Conservation (phyloP, 23 tunicate genomes). For the Trididemnum nubilum region DNA sequence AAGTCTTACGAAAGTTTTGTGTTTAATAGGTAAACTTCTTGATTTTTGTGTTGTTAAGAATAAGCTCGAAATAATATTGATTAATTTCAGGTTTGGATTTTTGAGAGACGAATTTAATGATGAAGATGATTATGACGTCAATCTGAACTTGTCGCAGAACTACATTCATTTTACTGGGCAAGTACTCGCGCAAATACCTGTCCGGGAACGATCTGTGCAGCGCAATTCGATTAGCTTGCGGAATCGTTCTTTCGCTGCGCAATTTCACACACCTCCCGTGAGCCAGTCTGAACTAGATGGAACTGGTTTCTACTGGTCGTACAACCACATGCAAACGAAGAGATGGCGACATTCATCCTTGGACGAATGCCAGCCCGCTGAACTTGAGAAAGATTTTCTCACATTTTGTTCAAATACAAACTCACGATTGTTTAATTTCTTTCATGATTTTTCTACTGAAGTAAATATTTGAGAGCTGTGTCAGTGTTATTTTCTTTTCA, state of each 20-base stretch:
- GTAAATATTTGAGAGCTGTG: not conserved
- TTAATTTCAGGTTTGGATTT: conserved; percentile 57
- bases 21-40: no score
- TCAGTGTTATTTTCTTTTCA: not conserved
- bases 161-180: conserved; percentile 61
- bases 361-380: conserved; percentile 44
- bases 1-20: no score
- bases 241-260: not conserved
- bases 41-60: no score
- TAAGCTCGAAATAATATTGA: no score
- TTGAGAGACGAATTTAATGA: conserved; percentile 19
- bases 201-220: conserved; percentile 36
- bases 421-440: conserved; percentile 25
- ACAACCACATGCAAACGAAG: conserved; percentile 73
- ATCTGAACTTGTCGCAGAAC: not conserved
- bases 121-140: not conserved
- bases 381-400: conserved; percentile 54
- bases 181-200: conserved; percentile 54
- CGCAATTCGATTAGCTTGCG: conserved; percentile 32
- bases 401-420: conserved; percentile 40
- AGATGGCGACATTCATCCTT: conserved; percentile 42
- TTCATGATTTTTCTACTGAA: conserved; percentile 1
- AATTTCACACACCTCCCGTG: not conserved
- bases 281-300: conserved; percentile 37
- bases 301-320: conserved; percentile 74